Base-by-base conservation (phyloP, 2,888 invertebrate species). In the Polyommatus iphigenia region DNA sequence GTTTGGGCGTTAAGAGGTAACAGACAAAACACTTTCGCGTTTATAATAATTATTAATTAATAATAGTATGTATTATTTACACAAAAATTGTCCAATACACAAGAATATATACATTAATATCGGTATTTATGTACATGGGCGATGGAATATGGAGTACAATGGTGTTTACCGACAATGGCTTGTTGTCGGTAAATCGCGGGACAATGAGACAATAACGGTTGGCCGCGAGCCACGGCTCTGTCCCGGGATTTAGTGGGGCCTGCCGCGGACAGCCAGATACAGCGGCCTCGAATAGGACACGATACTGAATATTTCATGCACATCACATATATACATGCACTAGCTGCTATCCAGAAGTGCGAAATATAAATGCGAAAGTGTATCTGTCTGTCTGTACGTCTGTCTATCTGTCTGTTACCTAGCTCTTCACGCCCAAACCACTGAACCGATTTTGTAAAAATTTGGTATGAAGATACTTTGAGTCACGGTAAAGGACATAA, bases 121-220 rank as follows among this genome's bases (percentile, higher is more conserved):
- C 32, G 36, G 29, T 73, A 73, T 71, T 36, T 46, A 59, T 41
- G 59, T 59, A 20, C 41, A 72, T 59, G 36, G 72, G 5, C 13
- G 72, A 57, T 24, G 71, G 71, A 41, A 18, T n/a, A 18, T 72
- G 77, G 50, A 36, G 73, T 73, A 57, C 78, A 78, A 41, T 78
- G 77, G 77, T 78, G 77, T 78, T 73, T 62, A 78, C 77, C 73
- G 59, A 78, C 73, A 78, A 73, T 78, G 72, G 72, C 59, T 67
- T 78, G 77, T 78, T 76, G 78, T 71, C 72, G 73, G 78, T 80
- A 81, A 81, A 80, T 81, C 79, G 78, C 59, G 77, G 79, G 71
- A 80, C 81, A 80, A 81, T 79, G 80, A 80, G 81, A 81, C 81
- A 81, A 80, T 81, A 79, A 79, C 80, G 75, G 77, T 72, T 81